Conservation (phyloP, 2,888 invertebrate species). For the Hanleya hanleyi region DNA sequence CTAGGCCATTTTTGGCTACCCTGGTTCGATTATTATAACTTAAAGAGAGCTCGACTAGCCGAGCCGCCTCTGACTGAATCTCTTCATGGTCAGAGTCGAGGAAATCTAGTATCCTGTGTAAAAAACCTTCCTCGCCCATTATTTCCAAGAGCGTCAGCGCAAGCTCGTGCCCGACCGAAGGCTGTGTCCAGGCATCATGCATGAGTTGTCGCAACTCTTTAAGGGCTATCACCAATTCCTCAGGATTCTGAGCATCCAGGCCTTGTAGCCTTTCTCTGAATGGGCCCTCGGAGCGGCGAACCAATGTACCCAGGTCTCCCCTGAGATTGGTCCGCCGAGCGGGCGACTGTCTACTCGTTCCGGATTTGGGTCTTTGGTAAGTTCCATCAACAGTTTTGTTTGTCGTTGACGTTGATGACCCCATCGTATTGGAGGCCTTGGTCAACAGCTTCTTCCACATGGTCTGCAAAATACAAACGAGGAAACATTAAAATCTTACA, state of each 20-base stretch:
- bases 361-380: background rate
- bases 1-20: constrained; percentile 9
- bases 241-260: constrained; percentile 4
- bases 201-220: constrained; percentile 7
- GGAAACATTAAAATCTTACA: too few relatives aligned
- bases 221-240: background rate
- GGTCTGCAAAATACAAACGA: constrained; percentile 2
- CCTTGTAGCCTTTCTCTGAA: background rate
- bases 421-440: constrained; percentile 7
- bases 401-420: constrained; percentile 8
- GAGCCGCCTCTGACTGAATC: constrained; percentile 8
- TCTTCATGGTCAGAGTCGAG: constrained; percentile 4
- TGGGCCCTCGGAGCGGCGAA: background rate
- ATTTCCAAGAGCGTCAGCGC: constrained; percentile 1
- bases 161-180: background rate
- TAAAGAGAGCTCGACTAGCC: constrained; percentile 1
- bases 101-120: constrained; percentile 4
- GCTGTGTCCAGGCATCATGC: constrained; percentile 5
- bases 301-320: background rate
- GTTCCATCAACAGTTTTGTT: constrained; percentile 4
- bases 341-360: background rate
- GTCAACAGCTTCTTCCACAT: constrained; percentile 15
- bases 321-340: constrained; percentile 2
- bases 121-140: constrained; percentile 11
- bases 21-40: constrained; percentile 3